phyloP scores from a whole-genome alignment of 2,113 vertebrate species.

The Bos indicus region DNA sequence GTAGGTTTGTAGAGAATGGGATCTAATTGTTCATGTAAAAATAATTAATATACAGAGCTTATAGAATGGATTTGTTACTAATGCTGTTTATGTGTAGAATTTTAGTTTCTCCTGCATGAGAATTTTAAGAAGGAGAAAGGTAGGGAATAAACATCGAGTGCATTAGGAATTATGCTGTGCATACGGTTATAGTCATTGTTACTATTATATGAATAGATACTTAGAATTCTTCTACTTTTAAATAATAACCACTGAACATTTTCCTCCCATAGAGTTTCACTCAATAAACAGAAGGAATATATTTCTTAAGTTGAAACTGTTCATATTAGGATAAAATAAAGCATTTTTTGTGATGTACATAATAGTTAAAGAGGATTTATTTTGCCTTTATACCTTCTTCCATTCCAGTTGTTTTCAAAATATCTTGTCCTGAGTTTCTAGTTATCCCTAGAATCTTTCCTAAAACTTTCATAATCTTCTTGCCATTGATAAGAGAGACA shows the following conservation, averaged over 20 bases:
- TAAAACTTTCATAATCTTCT: neutral
- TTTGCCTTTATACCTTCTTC: neutral
- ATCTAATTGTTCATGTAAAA: neutral
- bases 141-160: neutral
- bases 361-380: neutral
- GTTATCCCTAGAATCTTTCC: neutral
- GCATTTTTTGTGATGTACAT: neutral
- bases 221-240: conserved; percentile 3
- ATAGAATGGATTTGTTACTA: neutral
- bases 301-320: neutral
- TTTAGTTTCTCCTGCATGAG: neutral
- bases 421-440: neutral
- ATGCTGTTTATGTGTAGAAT: neutral
- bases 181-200: neutral
- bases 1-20: neutral
- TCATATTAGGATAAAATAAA: neutral
- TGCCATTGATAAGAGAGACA: neutral
- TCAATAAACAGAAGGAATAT: neutral
- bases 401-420: neutral
- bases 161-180: neutral
- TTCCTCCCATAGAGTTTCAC: neutral
- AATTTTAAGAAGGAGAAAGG: conserved; percentile 14
- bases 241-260: conserved; percentile 8
- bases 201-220: neutral
- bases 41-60: neutral